phyloP scores from a whole-genome alignment of 2,113 vertebrate genomes.

The Carassius auratus region DNA sequence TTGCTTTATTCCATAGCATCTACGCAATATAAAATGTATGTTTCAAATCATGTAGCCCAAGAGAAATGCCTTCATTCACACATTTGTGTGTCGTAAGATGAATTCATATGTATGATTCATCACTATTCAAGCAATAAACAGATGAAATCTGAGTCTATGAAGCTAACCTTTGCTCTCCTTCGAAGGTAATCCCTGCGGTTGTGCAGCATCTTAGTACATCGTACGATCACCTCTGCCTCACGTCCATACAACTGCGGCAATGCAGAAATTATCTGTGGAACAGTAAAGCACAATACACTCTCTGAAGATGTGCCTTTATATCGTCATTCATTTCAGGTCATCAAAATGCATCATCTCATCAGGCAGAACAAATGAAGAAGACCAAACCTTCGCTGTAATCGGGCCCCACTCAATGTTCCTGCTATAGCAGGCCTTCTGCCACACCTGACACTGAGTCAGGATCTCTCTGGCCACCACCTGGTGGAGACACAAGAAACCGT shows the following conservation, averaged over 20 bases:
- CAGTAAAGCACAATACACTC: neutral
- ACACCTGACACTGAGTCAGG: conserved; percentile 59
- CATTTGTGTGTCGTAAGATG: neutral
- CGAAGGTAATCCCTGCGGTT: conserved; percentile 62
- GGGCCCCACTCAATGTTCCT: conserved; percentile 60
- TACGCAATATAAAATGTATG: neutral
- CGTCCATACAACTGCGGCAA: conserved; percentile 57
- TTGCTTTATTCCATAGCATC: neutral
- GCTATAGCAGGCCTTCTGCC: conserved; percentile 61
- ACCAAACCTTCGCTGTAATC: conserved; percentile 58
- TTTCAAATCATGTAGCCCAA: neutral
- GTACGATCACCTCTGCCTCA: conserved; percentile 58
- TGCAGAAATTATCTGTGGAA: conserved; percentile 56
- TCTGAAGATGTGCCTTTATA: neutral
- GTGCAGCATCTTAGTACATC: conserved; percentile 62
- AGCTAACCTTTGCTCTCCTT: conserved; percentile 55
- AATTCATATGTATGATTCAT: neutral
- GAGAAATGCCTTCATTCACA: neutral
- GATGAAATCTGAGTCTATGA: neutral
- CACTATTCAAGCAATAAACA: neutral
- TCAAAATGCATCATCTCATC: neutral
- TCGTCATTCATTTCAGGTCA: neutral
- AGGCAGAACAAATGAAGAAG: neutral
- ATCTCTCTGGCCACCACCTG: conserved; percentile 61
- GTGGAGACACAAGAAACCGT: conserved; percentile 11